Conservation (phyloP, 1,140 invertebrate genomes). For the Monomorium pharaonis region DNA sequence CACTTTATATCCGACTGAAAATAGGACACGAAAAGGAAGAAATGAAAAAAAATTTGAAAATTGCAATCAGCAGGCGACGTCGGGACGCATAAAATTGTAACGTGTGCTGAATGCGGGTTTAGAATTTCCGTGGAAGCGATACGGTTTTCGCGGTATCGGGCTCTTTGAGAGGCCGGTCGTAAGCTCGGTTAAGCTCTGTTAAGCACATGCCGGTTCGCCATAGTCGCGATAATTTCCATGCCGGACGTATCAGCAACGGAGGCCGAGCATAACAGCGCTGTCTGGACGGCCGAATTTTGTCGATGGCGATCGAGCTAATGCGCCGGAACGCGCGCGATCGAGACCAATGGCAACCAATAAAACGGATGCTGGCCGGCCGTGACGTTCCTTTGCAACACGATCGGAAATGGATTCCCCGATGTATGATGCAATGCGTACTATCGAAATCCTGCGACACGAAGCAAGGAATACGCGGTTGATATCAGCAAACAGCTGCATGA, state of each 20-base stretch:
- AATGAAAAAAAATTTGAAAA: not conserved
- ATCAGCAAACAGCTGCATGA: not conserved
- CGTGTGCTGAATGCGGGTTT: constrained; percentile 2
- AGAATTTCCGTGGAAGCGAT: constrained; percentile 34
- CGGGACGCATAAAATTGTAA: not conserved
- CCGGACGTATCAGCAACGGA: constrained; percentile 17
- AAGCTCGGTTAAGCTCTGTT: constrained; percentile 49
- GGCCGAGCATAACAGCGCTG: constrained; percentile 4
- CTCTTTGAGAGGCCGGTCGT: constrained; percentile 40
- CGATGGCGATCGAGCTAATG: constrained; percentile 15
- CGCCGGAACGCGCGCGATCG: constrained; percentile 25
- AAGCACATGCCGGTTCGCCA: constrained; percentile 33
- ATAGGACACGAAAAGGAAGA: not conserved
- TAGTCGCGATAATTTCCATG: constrained; percentile 48
- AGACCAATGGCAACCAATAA: constrained; percentile 31
- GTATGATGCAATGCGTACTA: not conserved
- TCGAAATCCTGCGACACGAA: not conserved
- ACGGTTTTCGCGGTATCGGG: constrained; percentile 32
- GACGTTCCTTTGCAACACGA: constrained; percentile 40
- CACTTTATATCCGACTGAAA: not conserved
- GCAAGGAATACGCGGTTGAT: not conserved
- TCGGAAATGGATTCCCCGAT: constrained; percentile 39
- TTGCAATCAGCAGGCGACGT: constrained; percentile 1
- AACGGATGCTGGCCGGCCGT: constrained; percentile 13
- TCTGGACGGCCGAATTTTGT: constrained; percentile 34